Percentiles rank a stretch among this genome's conserved stretches.
These are phyloP conservation scores for Bujurquina vittata DNA, from an alignment of 2,113 vertebrate species.

Conservation along the genomic window DNA sequence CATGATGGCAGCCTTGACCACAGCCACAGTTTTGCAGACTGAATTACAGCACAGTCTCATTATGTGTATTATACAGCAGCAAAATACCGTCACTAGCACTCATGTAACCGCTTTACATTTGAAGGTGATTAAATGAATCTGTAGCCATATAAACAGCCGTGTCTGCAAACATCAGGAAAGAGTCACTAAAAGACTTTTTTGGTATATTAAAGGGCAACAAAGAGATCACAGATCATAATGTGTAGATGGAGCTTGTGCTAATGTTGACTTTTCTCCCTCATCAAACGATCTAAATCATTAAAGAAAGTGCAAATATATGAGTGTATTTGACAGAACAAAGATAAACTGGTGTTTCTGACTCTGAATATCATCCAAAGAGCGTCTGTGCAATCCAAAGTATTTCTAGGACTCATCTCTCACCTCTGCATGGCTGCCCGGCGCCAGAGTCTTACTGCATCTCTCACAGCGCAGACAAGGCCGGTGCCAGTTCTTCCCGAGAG, in stretches of 20 bases:
- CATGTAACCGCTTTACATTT: neutral
- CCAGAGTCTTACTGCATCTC: slow-evolving; percentile 91
- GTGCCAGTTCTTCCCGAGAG: slow-evolving; percentile 96
- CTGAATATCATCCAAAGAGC: neutral
- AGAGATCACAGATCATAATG: neutral
- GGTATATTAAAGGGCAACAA: neutral
- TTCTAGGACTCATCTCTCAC: slow-evolving; percentile 65
- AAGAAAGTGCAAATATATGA: neutral
- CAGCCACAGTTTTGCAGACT: neutral
- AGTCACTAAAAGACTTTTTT: neutral
- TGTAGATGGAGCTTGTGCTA: neutral
- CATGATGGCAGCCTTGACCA: neutral
- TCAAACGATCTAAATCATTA: neutral
- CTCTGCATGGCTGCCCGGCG: slow-evolving; percentile 90
- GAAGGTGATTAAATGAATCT: too few relatives aligned
- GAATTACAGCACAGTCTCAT: neutral
- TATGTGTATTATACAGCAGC: neutral
- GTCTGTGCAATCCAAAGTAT: neutral
- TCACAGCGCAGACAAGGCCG: slow-evolving; percentile 93
- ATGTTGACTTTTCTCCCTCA: neutral
- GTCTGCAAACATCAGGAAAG: neutral
- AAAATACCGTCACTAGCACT: neutral
- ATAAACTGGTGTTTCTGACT: neutral
- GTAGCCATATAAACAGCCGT: neutral
- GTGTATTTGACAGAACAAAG: neutral